These are phyloP conservation scores for Synchiropus splendidus DNA, from an alignment of 2,113 vertebrate genomes.

Conservation along the genomic window DNA sequence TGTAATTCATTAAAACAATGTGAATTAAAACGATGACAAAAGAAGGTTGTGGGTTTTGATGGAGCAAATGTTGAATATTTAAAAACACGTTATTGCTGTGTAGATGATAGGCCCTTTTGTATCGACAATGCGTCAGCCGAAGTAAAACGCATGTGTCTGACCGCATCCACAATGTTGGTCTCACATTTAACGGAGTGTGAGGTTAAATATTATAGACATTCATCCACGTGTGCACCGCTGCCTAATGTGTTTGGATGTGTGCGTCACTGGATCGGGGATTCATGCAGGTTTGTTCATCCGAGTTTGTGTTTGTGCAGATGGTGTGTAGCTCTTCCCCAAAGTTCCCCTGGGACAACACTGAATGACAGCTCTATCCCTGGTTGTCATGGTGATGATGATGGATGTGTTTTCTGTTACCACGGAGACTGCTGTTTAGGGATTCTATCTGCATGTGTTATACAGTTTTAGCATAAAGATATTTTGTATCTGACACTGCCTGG, in stretches of 20 bases:
- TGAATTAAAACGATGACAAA: too few relatives aligned
- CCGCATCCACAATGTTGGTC: too few relatives aligned
- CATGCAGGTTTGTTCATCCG: constrained; percentile 9
- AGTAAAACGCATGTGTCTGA: too few relatives aligned
- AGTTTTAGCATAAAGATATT: constrained; percentile 47
- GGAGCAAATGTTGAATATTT: too few relatives aligned
- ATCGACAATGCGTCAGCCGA: too few relatives aligned
- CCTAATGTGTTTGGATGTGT: neutral
- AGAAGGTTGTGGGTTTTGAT: too few relatives aligned
- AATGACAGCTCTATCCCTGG: constrained; percentile 54
- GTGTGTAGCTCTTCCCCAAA: constrained; percentile 17
- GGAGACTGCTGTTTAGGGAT: constrained; percentile 48
- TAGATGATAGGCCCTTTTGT: too few relatives aligned
- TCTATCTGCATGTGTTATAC: constrained; percentile 55
- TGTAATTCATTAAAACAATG: too few relatives aligned
- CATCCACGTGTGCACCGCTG: too few relatives aligned
- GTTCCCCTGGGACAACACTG: constrained; percentile 37
- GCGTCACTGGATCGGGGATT: neutral
- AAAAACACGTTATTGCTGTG: too few relatives aligned
- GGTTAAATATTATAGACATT: too few relatives aligned
- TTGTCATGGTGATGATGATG: constrained; percentile 64
- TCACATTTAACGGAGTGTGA: too few relatives aligned
- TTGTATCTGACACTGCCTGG: constrained; percentile 31
- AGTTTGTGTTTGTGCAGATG: constrained; percentile 25
- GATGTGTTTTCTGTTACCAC: constrained; percentile 56